Evolutionary conservation across 2,888 invertebrate species (phyloP), one percentile per base, ranked within the genome.

Genomic region (Anticlea derivata): DNA sequence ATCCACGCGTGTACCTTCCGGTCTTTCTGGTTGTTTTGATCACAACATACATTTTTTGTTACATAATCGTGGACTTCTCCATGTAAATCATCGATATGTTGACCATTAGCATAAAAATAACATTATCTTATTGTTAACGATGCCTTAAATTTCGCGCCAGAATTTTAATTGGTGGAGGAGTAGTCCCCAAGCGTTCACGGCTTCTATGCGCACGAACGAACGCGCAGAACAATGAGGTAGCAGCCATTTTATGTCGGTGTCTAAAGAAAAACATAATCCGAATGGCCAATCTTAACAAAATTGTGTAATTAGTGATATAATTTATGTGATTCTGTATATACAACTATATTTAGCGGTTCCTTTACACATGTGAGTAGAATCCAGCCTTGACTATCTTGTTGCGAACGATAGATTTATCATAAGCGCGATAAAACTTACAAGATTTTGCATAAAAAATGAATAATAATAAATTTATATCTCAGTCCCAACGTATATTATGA

Each of bases 141-240:
- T 69, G 71, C 83, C 85, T 91, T 84, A 88, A 90, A 91, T 89
- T 90, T 91, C 86, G 89, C 91, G 91, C 91, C 88, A 87, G 83
- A 81, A 86, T 87, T 91, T 89, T 90, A 90, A 91, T 91, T 89
- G 90, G 89, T 81, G 86, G 90, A 89, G 85, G 85, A 83, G 83
- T 83, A 87, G 86, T 89, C 86, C 90, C 91, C 91, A 90, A 91
- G 91, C 91, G 89, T 86, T 90, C 87, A 83, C 86, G 90, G 91
- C 91, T 91, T 91, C 86, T 90, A 86, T 91, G 91, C 91, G 91
- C 90, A 91, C 89, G 89, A 89, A 87, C 90, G 87, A 90, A 82
- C 90, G 91, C 91, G 91, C 91, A 91, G 89, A 89, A 90, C 91
- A 90, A 90, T 90, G 90, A 90, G 90, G 88, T 89, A 91, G 89